phyloP scores from a whole-genome alignment of 2,888 invertebrate genomes.

The Spialia ferax region DNA sequence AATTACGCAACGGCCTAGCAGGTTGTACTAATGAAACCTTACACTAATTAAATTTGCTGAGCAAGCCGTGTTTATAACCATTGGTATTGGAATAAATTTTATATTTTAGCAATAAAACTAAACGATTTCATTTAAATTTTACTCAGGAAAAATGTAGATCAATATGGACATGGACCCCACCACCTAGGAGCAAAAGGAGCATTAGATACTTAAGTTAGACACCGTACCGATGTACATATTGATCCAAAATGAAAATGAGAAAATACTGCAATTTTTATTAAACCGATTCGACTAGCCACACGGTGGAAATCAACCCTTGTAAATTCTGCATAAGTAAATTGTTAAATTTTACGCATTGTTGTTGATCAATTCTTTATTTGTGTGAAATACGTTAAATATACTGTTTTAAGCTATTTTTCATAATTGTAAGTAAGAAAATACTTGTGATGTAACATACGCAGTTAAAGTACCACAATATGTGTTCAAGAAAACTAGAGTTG shows the following conservation, averaged over 20 bases:
- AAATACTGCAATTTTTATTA: too few relatives aligned
- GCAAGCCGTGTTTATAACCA: constrained; percentile 44
- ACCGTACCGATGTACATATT: too few relatives aligned
- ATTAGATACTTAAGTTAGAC: too few relatives aligned
- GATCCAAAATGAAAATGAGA: too few relatives aligned
- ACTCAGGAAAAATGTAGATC: neutral
- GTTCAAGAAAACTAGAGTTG: constrained; percentile 30
- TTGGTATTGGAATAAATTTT: constrained; percentile 8
- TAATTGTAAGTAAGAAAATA: neutral
- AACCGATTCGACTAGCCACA: too few relatives aligned
- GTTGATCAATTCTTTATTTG: too few relatives aligned
- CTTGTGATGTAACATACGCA: constrained; percentile 8
- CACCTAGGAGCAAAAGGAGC: neutral
- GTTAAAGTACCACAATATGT: constrained; percentile 28
- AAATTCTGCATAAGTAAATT: too few relatives aligned
- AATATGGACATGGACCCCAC: neutral
- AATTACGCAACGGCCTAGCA: constrained; percentile 61
- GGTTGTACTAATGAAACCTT: constrained; percentile 61
- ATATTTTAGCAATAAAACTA: neutral
- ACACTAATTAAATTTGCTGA: constrained; percentile 66
- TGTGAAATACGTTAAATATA: too few relatives aligned
- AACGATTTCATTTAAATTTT: neutral
- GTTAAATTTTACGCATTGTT: too few relatives aligned
- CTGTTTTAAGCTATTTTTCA: neutral
- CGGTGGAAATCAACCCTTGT: too few relatives aligned